Conservation (phyloP, 2,797 vertebrate species). For the Anas flavirostris region DNA sequence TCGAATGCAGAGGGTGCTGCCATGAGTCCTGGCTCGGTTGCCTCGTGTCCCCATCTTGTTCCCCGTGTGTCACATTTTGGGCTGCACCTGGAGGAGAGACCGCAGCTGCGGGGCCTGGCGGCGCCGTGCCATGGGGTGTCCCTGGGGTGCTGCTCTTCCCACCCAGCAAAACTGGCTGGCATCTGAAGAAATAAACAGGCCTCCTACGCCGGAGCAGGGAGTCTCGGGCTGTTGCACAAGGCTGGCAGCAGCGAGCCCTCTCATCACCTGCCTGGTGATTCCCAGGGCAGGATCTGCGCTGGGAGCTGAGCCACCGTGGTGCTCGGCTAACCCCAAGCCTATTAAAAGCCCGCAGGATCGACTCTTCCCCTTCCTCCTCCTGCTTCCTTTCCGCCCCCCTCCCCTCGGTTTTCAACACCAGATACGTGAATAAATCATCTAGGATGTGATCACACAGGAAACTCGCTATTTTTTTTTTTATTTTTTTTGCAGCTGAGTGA, state of each 20-base stretch:
- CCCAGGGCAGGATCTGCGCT: not conserved
- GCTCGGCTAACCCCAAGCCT: not conserved
- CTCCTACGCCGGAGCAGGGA: not conserved
- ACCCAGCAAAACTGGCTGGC: accelerated
- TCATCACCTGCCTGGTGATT: not conserved
- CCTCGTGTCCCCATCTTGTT: not conserved
- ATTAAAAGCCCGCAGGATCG: not conserved
- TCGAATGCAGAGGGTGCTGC: not conserved
- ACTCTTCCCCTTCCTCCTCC: conserved; percentile 47
- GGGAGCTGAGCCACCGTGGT: too few species aligned
- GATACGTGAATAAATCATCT: conserved; percentile 36
- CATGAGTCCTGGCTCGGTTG: not conserved
- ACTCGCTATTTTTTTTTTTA: accelerated
- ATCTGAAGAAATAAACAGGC: not conserved
- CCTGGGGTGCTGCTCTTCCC: not conserved
- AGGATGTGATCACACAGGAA: conserved; percentile 61
- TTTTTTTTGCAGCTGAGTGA: not conserved
- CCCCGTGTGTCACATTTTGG: not conserved
- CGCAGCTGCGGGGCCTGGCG: not conserved
- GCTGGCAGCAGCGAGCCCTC: not conserved
- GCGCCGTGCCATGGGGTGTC: accelerated
- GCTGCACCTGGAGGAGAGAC: accelerated
- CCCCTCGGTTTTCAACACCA: conserved; percentile 41
- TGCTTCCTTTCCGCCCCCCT: conserved; percentile 17
- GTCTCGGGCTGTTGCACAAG: not conserved